Conservation (phyloP, 2,797 vertebrate genomes). For the Leucoraja ocellata region DNA sequence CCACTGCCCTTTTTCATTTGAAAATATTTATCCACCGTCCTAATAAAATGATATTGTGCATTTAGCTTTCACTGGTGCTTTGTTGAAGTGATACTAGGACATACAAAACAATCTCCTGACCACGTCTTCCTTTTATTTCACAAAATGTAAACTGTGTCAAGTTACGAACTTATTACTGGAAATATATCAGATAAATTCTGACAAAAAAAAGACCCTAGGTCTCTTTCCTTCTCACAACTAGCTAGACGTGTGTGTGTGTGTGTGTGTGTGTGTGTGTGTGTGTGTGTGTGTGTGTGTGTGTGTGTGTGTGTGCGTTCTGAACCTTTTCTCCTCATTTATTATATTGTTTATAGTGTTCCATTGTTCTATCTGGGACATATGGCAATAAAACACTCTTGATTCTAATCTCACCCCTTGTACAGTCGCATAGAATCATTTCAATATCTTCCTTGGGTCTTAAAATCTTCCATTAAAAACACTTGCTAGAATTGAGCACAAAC, state of each 20-base stretch:
- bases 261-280: no score
- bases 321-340: no score
- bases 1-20: not conserved
- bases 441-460: not conserved
- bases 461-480: not conserved
- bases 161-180: not conserved
- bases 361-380: no score
- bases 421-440: not conserved
- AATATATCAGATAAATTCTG: not conserved
- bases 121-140: not conserved
- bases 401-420: not conserved
- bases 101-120: not conserved
- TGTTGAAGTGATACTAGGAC: not conserved
- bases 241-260: no score
- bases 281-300: no score
- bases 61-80: not conserved
- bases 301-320: no score
- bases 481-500: not conserved
- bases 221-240: not conserved
- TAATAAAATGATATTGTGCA: not conserved
- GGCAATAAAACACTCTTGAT: no score
- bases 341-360: no score
- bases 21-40: not conserved
- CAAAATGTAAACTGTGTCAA: not conserved
- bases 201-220: not conserved